Percentiles rank a stretch among this genome's conserved stretches.
Evolutionary conservation across 2,113 vertebrate genomes (phyloP).

Genomic region (Micronycteris hirsuta): DNA sequence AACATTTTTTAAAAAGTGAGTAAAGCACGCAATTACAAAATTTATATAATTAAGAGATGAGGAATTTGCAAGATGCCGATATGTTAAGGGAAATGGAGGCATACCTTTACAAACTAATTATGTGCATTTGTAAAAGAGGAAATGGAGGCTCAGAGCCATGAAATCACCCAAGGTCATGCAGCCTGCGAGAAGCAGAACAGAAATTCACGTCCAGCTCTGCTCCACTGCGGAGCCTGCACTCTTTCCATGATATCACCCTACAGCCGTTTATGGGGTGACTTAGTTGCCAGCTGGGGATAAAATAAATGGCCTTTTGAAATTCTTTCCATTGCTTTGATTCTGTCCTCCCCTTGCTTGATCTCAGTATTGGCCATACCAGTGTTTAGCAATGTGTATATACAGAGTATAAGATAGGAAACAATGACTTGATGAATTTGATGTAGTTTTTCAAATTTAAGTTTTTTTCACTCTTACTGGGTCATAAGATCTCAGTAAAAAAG

Average conservation of each 20-base stretch:
- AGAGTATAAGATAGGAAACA: neutral
- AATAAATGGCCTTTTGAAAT: conserved; percentile 57
- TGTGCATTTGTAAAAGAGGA: neutral
- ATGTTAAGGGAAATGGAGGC: neutral
- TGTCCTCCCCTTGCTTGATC: neutral
- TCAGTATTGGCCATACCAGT: neutral
- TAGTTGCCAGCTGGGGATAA: conserved; percentile 6
- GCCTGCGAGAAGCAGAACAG: neutral
- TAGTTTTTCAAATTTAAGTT: neutral
- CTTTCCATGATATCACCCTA: conserved; percentile 57
- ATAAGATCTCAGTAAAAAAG: neutral
- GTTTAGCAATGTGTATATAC: neutral
- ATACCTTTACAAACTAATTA: neutral
- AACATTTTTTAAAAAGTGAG: neutral
- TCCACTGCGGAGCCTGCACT: neutral
- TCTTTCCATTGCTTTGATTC: conserved; percentile 51
- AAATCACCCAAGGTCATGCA: neutral
- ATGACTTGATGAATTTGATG: neutral
- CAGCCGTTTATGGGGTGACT: conserved; percentile 19
- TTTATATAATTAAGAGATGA: neutral
- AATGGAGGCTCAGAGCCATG: neutral
- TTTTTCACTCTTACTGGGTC: neutral
- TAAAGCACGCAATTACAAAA: conserved; percentile 9
- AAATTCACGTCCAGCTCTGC: conserved; percentile 35
- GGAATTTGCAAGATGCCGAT: neutral